These are phyloP conservation scores for Ptychobarbus kaznakovi DNA, from an alignment of 2,797 vertebrate species.

Conservation along the genomic window DNA sequence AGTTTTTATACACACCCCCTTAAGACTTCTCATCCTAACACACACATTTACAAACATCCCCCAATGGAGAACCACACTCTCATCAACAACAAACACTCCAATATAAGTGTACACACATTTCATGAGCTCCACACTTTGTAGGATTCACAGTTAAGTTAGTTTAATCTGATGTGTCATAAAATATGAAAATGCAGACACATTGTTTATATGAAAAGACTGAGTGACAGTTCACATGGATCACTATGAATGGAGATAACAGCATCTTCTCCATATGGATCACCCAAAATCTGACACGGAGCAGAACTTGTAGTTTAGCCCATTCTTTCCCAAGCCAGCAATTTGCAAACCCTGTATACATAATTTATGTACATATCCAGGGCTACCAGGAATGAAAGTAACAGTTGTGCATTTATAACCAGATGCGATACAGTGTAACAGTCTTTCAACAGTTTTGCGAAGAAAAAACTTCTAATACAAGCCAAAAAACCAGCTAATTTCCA, in stretches of 20 bases:
- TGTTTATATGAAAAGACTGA: not conserved
- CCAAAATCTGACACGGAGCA: not conserved
- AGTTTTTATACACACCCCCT: not conserved
- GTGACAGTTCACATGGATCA: not conserved
- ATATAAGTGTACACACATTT: not conserved
- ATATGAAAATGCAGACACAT: not conserved
- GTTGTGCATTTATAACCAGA: not conserved
- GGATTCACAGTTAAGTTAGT: not conserved
- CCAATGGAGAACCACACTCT: not conserved
- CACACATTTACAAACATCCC: not conserved
- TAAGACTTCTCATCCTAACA: not conserved
- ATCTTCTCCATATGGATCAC: conserved; percentile 9
- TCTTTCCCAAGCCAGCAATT: conserved; percentile 1
- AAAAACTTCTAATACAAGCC: not conserved
- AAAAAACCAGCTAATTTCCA: not conserved
- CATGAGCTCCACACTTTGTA: not conserved
- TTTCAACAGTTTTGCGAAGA: not conserved
- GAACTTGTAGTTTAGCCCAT: not conserved
- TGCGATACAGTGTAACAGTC: not conserved
- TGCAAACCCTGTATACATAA: conserved; percentile 29
- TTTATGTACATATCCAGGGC: not conserved
- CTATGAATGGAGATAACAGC: not conserved
- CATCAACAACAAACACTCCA: not conserved
- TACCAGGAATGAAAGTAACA: not conserved
- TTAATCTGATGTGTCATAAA: not conserved